Base-by-base conservation (phyloP, 2,888 invertebrate species). In the Ceraclea dissimilis region DNA sequence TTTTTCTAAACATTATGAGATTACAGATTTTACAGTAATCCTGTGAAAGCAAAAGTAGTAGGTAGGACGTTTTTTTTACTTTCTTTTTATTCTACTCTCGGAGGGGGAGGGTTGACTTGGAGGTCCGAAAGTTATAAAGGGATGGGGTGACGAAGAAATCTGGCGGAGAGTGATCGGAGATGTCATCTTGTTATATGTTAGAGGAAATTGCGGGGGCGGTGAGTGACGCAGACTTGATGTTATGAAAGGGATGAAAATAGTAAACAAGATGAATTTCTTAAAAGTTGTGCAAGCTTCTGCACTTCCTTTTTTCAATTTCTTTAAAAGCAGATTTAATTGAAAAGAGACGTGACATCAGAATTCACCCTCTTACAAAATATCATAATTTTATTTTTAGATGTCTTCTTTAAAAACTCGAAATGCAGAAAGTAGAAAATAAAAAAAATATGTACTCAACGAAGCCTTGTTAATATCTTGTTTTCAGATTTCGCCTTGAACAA, bases 141-240 rank as follows among this genome's bases (percentile, higher is more conserved):
- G 31, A 31, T 46, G 31, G 31, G 44, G 39, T 16, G 39, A 39
- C 13, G 39, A 39, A 39, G 18, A 52, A 52, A 52, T 52, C 47
- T 13, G 26, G 47, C n/a, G 31, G 46, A 46, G 52, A 52, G 33
- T 52, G 52, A 52, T 52, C 51, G 34, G 34, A 51, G 51, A 51
- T 52, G 51, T 51, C 56, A 56, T 56, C 56, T 56, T 52, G 51
- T 56, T 56, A 56, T 56, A 51, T 56, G 56, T 52, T 34, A 52
- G 51, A 33, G 47, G 20, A 47, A 20, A 47, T 19, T 13, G 33
- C 19, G 31, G 47, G 48, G 52, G 21, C 16, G 47, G 21, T 51
- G 16, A 13, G 13, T 16, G 43, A 43, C n/a, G 43, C 5, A 10
- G 26, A 33, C 26, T 50, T 34, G 18, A 19, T 31, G 33, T 13